Percentiles rank a stretch among this genome's conserved stretches.
Conservation (phyloP, 2,113 vertebrate species). For the Cygnus buccinator region DNA sequence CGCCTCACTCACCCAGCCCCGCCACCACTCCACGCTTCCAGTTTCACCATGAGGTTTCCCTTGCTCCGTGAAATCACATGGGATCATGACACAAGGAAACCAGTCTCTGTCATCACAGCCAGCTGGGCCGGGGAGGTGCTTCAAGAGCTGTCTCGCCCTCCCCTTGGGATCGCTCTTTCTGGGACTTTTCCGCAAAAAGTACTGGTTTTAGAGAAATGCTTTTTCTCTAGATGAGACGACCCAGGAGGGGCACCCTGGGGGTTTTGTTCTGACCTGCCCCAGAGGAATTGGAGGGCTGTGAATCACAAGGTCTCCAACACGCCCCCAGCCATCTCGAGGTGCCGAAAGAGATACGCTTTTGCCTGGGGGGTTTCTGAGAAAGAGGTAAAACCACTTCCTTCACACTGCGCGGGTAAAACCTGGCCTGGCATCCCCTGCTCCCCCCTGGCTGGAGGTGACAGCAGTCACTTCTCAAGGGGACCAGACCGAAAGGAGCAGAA, state of each 20-base stretch:
- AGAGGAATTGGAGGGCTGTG: background rate
- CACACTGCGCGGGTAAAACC: background rate
- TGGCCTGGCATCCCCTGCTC: accelerated
- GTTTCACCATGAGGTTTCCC: background rate
- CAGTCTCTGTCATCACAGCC: background rate
- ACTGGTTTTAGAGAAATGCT: background rate
- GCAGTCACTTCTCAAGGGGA: background rate
- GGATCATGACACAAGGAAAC: background rate
- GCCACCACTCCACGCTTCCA: accelerated
- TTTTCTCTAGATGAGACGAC: background rate
- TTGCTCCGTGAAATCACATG: background rate
- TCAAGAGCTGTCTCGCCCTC: background rate
- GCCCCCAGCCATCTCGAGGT: too few species aligned
- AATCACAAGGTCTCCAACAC: background rate
- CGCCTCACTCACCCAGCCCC: background rate
- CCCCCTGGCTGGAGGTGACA: too few species aligned
- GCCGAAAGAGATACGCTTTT: accelerated
- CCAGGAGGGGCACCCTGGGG: background rate
- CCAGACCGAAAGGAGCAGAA: background rate
- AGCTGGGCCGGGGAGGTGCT: accelerated
- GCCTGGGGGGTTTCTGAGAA: background rate
- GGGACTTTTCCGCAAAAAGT: background rate
- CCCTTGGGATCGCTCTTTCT: background rate
- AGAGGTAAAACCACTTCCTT: background rate
- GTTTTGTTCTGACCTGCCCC: background rate